Base-by-base conservation (phyloP, 2,888 invertebrate species). In the Papilio demoleus region DNA sequence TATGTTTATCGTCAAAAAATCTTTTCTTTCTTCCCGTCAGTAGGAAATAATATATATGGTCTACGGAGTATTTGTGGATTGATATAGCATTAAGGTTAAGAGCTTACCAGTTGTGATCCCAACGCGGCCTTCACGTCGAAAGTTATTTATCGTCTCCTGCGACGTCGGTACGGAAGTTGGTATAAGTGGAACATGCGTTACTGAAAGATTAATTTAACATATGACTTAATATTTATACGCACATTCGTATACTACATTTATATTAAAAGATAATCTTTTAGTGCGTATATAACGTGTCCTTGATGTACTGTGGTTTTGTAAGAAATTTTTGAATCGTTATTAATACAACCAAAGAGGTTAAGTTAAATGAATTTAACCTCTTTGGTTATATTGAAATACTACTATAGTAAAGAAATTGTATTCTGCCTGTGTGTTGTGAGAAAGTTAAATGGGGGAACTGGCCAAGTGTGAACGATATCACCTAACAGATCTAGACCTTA, bases 121-220 rank as follows among this genome's bases (percentile, higher is more conserved):
- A 56, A 40, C 56, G 56, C 56, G 42, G 58, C 65, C 14, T 58
- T 56, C 17, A 56, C 14, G 65, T 31, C 34, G 22, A 22, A 45
- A 59, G 65, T 65, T 45, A 65, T 58, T 58, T 65, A 65, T 65
- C 42, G 31, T 58, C 34, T 58, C 42, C 45, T 27, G 22, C 65
- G 27, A 36, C 47, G 38, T 64, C 24, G 34, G 19, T 22, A n/a
- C 65, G 58, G 65, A 65, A 45, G 42, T 59, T 22, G 42, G n/a
- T 42, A 19, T 65, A 45, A 59, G 65, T 65, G 58, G 58, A 65
- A 58, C 45, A 59, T 27, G 65, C 65, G 65, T 58, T 34, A 40
- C 40, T 58, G 11, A 34, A 59, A 58, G 45, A 59, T 65, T 65
- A 65, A 65, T 45, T 45, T 65, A 45, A 58, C 31, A 65, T 45